phyloP scores from a whole-genome alignment of 1,140 invertebrate species.

The Scaptomyza graminum region DNA sequence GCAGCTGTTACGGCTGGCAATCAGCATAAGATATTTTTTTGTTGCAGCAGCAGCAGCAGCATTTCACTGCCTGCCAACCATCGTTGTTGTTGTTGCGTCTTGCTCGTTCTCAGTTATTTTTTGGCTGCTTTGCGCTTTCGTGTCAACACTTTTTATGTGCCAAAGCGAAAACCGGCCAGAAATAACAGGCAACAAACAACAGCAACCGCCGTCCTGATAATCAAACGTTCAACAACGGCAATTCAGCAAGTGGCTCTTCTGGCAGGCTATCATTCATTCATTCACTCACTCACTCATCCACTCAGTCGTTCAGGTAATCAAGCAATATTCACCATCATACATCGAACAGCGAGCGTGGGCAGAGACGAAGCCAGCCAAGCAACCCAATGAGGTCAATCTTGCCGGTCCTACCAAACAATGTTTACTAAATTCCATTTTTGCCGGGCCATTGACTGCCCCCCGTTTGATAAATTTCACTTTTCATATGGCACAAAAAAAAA shows the following conservation, averaged over 20 bases:
- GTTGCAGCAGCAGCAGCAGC: constrained; percentile 17
- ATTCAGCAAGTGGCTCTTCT: constrained; percentile 49
- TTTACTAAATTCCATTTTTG: constrained; percentile 4
- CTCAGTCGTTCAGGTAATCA: constrained; percentile 15
- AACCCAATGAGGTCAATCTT: constrained; percentile 50
- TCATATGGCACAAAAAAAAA: constrained; percentile 44
- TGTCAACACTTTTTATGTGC: constrained; percentile 74
- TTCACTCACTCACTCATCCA: constrained; percentile 28
- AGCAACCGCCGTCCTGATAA: constrained; percentile 28
- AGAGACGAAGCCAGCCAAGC: not conserved
- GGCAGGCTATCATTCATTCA: constrained; percentile 56
- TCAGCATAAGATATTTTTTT: constrained; percentile 61
- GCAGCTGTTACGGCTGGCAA: constrained; percentile 62
- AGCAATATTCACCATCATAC: constrained; percentile 10
- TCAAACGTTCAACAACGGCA: constrained; percentile 45
- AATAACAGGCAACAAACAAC: constrained; percentile 2
- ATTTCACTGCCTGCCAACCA: constrained; percentile 15
- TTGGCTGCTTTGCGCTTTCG: constrained; percentile 43
- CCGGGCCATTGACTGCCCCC: constrained; percentile 29
- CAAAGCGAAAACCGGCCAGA: constrained; percentile 33
- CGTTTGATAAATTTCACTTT: constrained; percentile 60
- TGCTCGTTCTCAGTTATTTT: constrained; percentile 25
- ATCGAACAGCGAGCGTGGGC: constrained; percentile 38
- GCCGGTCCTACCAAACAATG: not conserved
- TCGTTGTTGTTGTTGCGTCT: not conserved